Base-by-base conservation (phyloP, 2,797 vertebrate genomes). In the Enteromius mattozi region DNA sequence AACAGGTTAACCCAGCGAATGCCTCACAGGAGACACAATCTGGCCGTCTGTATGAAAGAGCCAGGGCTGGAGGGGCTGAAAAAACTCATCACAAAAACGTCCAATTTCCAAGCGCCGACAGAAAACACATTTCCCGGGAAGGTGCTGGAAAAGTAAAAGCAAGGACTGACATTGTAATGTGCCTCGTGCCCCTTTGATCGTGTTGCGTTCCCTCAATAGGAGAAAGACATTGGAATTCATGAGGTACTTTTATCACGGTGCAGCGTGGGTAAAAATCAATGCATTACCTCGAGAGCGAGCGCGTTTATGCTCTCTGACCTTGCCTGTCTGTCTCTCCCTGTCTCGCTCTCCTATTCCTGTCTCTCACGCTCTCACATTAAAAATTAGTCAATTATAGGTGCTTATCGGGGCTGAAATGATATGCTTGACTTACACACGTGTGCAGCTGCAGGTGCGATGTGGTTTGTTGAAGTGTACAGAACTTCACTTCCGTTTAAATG, bases 261-360 rank as follows among this genome's bases (percentile, higher is more conserved):
- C 87, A 63, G 24, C 40, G 21, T 65, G 49, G 78, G 45, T 65
- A 80, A 65, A 78, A 76, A 85, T 66, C 77, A 80, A 66, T 47
- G 49, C 80, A 47, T 76, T 79, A 37, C 63, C 12, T 81, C 68
- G 59, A 61, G 87, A 87, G 88, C 87, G 88, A 54, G 78, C 88
- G 87, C 85, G 87, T 90, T 88, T 87, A 89, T 90, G 90, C 90
- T 89, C 90, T 86, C 91, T 91, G 90, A 92, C 92, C 91, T 90
- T 78, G 59, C 35, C 40, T 42, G 9, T 33, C 54, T 51, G 24
- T 75, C 78, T 81, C 19, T 51, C 14, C 19, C 17, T 6, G 33
- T 59, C 42, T 80, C 69, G 65, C 68, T 21, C 24, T 74, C 45
- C 74, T 33, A 42, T 74, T 30, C 54, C 37, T 71, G 51, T 65